These are phyloP conservation scores for Anarsia innoxiella DNA, from an alignment of 2,888 invertebrate species.

Conservation along the genomic window DNA sequence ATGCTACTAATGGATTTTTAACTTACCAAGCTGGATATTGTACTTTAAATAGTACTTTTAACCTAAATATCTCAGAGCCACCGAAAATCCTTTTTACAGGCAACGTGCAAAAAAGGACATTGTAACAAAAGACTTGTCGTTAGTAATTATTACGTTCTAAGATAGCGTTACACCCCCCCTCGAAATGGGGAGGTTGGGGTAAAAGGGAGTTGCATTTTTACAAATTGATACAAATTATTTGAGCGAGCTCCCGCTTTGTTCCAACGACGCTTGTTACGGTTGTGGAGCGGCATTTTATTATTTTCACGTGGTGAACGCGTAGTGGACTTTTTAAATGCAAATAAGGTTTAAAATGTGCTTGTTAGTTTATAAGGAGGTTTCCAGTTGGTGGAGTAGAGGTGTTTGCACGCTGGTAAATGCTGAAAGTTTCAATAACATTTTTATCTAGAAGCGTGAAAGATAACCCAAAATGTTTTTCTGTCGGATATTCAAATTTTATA, in stretches of 20 bases:
- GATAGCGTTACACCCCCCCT: conserved; percentile 35
- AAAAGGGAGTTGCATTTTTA: conserved; percentile 70
- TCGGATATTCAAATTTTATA: too few relatives aligned
- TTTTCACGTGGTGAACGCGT: conserved; percentile 39
- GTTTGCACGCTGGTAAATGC: too few relatives aligned
- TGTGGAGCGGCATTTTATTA: conserved; percentile 72
- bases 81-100: conserved; percentile 4
- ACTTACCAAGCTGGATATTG: too few relatives aligned
- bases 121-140: conserved; percentile 31
- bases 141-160: conserved; percentile 59
- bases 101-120: conserved; percentile 9
- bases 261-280: conserved; percentile 73
- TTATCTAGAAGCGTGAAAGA: too few relatives aligned
- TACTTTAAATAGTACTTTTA: too few relatives aligned
- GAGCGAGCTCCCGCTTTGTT: conserved; percentile 73
- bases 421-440: too few relatives aligned
- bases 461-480: too few relatives aligned
- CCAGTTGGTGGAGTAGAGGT: too few relatives aligned
- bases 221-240: conserved; percentile 76
- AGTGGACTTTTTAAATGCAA: conserved; percentile 18
- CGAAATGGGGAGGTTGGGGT: conserved; percentile 35
- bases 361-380: too few relatives aligned
- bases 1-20: too few relatives aligned
- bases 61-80: neutral
- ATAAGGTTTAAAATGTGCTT: too few relatives aligned